Conservation (phyloP, 1,140 invertebrate genomes). For the Pachypeltis micranthus region DNA sequence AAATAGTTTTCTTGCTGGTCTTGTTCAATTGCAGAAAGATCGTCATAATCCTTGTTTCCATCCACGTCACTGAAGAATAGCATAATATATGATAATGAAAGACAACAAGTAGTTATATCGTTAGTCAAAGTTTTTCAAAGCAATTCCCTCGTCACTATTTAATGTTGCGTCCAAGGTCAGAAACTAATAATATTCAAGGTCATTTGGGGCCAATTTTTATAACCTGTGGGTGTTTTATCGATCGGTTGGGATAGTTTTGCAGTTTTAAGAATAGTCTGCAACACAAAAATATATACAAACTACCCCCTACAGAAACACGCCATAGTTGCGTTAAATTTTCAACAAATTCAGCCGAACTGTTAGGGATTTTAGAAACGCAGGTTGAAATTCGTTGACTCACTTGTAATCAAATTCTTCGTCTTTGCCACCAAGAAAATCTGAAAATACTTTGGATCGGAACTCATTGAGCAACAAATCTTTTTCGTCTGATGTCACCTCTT, state of each 20-base stretch:
- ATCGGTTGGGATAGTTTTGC: not conserved
- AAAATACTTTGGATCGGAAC: conserved; percentile 78
- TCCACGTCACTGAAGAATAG: conserved; percentile 49
- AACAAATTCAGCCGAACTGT: too few relatives aligned
- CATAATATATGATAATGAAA: too few relatives aligned
- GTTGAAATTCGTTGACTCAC: conserved; percentile 32
- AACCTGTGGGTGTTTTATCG: too few relatives aligned
- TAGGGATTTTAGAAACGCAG: too few relatives aligned
- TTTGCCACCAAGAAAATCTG: conserved; percentile 70
- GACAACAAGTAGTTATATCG: too few relatives aligned
- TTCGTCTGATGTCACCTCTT: conserved; percentile 27
- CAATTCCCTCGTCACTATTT: too few relatives aligned
- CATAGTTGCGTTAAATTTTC: too few relatives aligned
- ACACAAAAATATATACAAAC: conserved; percentile 4
- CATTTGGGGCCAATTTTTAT: too few relatives aligned
- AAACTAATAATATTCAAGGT: too few relatives aligned
- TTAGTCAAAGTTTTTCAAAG: too few relatives aligned
- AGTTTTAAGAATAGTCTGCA: not conserved
- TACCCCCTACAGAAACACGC: too few relatives aligned
- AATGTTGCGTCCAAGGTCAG: too few relatives aligned
- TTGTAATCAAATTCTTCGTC: conserved; percentile 76
- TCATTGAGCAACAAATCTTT: conserved; percentile 58
- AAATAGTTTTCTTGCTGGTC: conserved; percentile 86
- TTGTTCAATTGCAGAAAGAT: conserved; percentile 48
- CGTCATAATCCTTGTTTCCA: conserved; percentile 66